Conservation (phyloP, 2,888 invertebrate species). For the Xestobium rufovillosum region DNA sequence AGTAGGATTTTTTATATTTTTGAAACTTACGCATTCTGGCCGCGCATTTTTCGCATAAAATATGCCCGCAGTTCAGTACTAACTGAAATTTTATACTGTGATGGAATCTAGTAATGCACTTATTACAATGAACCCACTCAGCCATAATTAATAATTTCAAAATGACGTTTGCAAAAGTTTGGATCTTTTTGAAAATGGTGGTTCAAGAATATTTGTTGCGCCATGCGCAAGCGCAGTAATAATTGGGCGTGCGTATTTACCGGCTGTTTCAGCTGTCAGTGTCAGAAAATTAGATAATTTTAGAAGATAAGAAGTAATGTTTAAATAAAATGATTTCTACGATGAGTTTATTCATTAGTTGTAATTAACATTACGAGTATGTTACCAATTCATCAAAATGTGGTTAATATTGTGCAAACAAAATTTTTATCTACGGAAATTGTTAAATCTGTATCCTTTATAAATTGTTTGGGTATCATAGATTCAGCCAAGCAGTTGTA, state of each 20-base stretch:
- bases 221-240: no score
- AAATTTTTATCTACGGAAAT: conserved; percentile 51
- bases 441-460: conserved; percentile 52
- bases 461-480: conserved; percentile 8
- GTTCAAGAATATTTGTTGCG: no score
- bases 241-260: no score
- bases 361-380: no score
- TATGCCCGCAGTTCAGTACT: conserved; percentile 36
- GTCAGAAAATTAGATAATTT: no score
- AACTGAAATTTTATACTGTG: conserved; percentile 24
- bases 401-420: conserved; percentile 47
- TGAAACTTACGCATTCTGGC: conserved; percentile 27
- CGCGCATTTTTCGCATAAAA: conserved; percentile 35
- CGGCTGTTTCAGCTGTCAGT: no score
- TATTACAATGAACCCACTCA: conserved; percentile 39
- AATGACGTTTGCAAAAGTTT: no score
- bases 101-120: conserved; percentile 30
- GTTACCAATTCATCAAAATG: conserved; percentile 36
- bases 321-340: no score
- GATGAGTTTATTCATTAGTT: no score
- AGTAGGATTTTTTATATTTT: conserved; percentile 2
- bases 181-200: no score
- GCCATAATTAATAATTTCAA: no score
- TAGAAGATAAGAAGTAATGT: no score
- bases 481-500: conserved; percentile 2